Conservation (phyloP, 2,888 invertebrate species). For the Meganola albula region DNA sequence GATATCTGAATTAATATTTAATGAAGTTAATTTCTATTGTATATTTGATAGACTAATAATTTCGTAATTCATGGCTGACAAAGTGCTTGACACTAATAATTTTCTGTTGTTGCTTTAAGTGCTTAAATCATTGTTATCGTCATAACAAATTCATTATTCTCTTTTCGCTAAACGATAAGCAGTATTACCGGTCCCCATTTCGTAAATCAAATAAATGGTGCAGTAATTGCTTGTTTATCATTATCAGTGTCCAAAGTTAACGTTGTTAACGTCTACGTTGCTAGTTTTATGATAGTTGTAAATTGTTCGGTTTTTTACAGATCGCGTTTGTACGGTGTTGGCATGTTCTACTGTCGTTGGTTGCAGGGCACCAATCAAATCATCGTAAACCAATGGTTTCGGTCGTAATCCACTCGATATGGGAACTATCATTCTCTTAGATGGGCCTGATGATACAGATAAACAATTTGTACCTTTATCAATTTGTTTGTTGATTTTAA, state of each 20-base stretch:
- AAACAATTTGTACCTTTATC: slow-evolving; percentile 21
- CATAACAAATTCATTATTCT: too few species aligned
- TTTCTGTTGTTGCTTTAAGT: too few species aligned
- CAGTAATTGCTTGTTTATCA: slow-evolving; percentile 29
- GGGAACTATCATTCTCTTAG: slow-evolving; percentile 60
- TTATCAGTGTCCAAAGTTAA: slow-evolving; percentile 38
- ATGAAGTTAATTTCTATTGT: too few species aligned
- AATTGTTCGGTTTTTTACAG: slow-evolving; percentile 59
- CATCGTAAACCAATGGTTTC: slow-evolving; percentile 65
- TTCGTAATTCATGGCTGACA: too few species aligned
- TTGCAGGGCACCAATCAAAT: slow-evolving; percentile 65
- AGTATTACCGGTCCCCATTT: slow-evolving; percentile 15
- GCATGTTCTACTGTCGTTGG: slow-evolving; percentile 67
- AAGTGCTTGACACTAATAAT: too few species aligned
- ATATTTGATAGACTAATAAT: too few species aligned
- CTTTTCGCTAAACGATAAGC: slow-evolving; percentile 27
- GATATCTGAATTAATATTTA: too few species aligned
- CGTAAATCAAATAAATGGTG: slow-evolving; percentile 24
- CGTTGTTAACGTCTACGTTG: slow-evolving; percentile 45
- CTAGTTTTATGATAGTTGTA: slow-evolving; percentile 59
- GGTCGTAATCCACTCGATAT: slow-evolving; percentile 66
- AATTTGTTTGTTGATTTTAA: slow-evolving; percentile 18
- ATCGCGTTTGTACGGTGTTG: slow-evolving; percentile 37
- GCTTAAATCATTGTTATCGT: too few species aligned
- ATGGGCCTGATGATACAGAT: slow-evolving; percentile 48